Percentiles rank a stretch among this genome's conserved stretches.
These are phyloP conservation scores for Pissodes strobi DNA, from an alignment of 1,140 invertebrate genomes.

Conservation along the genomic window DNA sequence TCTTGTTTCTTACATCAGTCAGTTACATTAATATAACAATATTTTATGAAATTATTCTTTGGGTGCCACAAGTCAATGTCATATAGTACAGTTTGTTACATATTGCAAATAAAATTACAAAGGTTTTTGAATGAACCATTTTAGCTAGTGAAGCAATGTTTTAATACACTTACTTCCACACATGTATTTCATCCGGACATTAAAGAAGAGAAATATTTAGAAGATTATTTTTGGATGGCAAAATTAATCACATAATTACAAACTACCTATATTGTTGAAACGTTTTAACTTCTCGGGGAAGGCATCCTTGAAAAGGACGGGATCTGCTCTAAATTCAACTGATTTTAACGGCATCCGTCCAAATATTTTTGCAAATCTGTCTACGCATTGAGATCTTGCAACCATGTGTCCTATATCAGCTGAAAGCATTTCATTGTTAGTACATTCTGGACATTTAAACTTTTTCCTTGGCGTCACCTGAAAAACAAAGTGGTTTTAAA, in stretches of 20 bases:
- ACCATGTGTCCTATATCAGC: constrained; percentile 92
- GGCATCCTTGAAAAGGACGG: constrained; percentile 88
- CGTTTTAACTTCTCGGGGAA: constrained; percentile 86
- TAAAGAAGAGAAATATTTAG: too few relatives aligned
- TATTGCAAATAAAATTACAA: too few relatives aligned
- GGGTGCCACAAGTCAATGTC: too few relatives aligned
- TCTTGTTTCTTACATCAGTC: too few relatives aligned
- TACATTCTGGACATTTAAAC: constrained; percentile 95
- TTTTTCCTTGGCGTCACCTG: constrained; percentile 96
- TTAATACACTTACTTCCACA: too few relatives aligned
- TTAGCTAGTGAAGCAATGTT: too few relatives aligned
- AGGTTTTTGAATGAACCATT: too few relatives aligned
- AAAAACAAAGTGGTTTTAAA: constrained; percentile 45
- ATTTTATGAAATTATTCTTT: too few relatives aligned
- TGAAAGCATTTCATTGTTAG: constrained; percentile 91
- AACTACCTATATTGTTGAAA: constrained; percentile 89
- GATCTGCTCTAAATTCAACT: constrained; percentile 93
- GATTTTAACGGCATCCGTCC: constrained; percentile 85
- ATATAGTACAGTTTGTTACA: too few relatives aligned
- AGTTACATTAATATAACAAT: too few relatives aligned
- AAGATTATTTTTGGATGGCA: too few relatives aligned
- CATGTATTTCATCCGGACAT: too few relatives aligned
- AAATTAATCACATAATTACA: constrained; percentile 60
- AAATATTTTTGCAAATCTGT: constrained; percentile 82
- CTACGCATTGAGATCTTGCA: constrained; percentile 90